Conservation (phyloP, 2,113 vertebrate species). For the Microcebus ravelobensis region DNA sequence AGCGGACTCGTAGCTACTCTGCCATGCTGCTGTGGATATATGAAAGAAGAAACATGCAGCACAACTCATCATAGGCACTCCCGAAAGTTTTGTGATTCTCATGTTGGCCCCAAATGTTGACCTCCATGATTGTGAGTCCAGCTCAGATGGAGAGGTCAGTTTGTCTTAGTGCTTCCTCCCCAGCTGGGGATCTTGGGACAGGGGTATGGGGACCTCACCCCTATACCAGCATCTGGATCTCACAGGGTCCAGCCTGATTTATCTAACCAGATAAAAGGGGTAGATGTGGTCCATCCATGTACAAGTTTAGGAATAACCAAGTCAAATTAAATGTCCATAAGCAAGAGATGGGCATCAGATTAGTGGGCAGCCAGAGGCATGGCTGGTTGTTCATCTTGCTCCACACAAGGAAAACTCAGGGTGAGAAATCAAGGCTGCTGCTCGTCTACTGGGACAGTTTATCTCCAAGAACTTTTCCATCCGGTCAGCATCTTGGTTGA, state of each 20-base stretch:
- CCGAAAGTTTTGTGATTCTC: background rate
- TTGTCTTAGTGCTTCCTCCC: background rate
- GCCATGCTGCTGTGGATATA: rapidly evolving
- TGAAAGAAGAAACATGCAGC: background rate
- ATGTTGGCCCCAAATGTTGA: background rate
- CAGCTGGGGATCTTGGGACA: background rate
- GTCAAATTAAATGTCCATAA: background rate
- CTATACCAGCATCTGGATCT: background rate
- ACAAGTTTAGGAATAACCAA: background rate
- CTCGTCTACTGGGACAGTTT: background rate
- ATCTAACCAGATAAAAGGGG: background rate
- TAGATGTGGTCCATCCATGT: background rate
- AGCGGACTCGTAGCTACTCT: background rate
- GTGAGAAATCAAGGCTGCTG: background rate
- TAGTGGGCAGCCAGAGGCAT: background rate
- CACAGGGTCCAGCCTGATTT: background rate
- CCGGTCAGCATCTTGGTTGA: background rate
- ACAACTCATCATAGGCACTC: background rate
- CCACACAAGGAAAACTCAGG: background rate
- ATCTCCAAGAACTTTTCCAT: conserved; percentile 63
- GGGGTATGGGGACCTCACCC: background rate
- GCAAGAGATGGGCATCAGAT: background rate
- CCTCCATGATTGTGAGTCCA: background rate
- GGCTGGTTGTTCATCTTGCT: background rate
- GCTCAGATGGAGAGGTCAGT: background rate